Base-by-base conservation (phyloP, 2,888 invertebrate genomes). In the Drosophila infuscata region DNA sequence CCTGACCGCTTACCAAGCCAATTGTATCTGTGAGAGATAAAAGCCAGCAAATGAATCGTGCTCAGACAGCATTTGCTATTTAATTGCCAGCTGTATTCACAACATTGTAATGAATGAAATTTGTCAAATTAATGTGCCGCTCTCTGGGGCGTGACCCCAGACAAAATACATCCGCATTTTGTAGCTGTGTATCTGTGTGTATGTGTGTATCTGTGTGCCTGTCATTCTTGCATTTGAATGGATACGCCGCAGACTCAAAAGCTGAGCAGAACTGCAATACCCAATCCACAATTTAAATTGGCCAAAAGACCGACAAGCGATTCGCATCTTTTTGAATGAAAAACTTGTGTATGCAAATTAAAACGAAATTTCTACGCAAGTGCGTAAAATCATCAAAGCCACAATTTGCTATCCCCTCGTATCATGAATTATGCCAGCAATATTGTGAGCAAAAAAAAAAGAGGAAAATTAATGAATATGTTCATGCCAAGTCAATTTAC, bases 361-460 rank as follows among this genome's bases (percentile, higher is more conserved):
- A 77, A 51, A 29, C 69, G n/a, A 59, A 67, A 67, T 71, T 77
- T 70, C 61, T 53, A 77, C 69, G 86, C 78, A 72, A 76, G 67
- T 88, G 87, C 91, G 91, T 91, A 89, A 80, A 91, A 90, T 87
- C 83, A 88, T 87, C 87, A 87, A 87, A 91, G 90, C 69, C 38
- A 30, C 70, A 65, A 79, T 61, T 61, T 69, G 64, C 70, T 41
- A 76, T 49, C 77, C 51, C 70, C 66, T 66, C 70, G 65, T 59
- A 70, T 79, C 70, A 52, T 61, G 38, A 60, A 58, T 67, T 67
- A 62, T 67, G 38, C 36, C 9, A 11, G 11, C 58, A 52, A 75
- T 60, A 60, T 64, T 62, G 54, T 41, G 46, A 25, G 7, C 12
- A 43, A 15, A 17, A 6, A 35, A 25, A 32, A 11, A 15, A 3